Base-by-base conservation (phyloP, 2,888 invertebrate species). In the Strigamia maritima region DNA sequence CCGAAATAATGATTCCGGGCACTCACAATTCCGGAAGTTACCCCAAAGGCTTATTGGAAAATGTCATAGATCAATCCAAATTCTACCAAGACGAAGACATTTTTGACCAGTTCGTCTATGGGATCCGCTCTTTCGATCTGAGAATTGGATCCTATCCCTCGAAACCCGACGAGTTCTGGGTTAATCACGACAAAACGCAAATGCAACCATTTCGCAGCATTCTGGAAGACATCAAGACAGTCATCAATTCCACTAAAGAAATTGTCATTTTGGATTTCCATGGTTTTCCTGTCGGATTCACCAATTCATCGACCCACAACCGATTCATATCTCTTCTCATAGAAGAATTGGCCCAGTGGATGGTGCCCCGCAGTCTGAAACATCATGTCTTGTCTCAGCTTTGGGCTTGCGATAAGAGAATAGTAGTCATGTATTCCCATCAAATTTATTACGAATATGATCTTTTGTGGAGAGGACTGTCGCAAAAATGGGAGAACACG, bases 61-160 rank as follows among this genome's bases (percentile, higher is more conserved):
- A 80, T 14, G 31, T 82, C 49, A 24, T 80, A n/a, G 24, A 77
- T 4, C 79, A 79, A 22, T 82, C 79, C 75, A 80, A 80, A 26
- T 80, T 79, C n/a, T 77, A 80, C 14, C 83, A 83, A 49, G 82
- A 82, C 19, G 81, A 82, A 75, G 49, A 76, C 22, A 81, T 82
- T 22, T 79, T 31, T 3, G 6, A 91, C 0, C 94, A 94, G 84
- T 88, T 95, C n/a, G 91, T 93, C 0, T 92, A 92, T 84, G 94
- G 94, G 78, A 91, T 94, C 83, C 89, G 94, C 84, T 94, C 93
- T 86, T 87, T 94, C 76, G 94, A 94, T 85, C 89, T 94, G 79
- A 90, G 94, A 83, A 89, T 94, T 81, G 93, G 92, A 81, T 93
- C 90, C 86, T 93, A 90, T 86, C 80, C 83, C 81, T 80, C 83